Conservation (phyloP, 2,797 vertebrate genomes). For the Podargus strigoides region DNA sequence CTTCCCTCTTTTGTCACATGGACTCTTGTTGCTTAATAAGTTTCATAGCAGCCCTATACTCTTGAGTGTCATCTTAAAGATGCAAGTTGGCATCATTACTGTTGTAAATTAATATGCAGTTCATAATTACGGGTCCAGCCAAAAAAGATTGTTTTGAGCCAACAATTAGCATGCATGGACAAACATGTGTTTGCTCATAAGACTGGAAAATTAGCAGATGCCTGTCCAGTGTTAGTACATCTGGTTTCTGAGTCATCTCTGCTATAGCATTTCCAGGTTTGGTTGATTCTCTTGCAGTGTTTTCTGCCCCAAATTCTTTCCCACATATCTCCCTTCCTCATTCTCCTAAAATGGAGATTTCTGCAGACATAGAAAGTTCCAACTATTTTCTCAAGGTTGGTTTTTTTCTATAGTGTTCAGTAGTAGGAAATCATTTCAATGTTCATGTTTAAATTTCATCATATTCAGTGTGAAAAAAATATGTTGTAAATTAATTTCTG, state of each 20-base stretch:
- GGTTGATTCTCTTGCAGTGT: background rate
- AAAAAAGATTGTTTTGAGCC: background rate
- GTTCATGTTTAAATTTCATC: background rate
- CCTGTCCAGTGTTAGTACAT: background rate
- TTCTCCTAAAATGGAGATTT: background rate
- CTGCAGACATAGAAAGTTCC: background rate
- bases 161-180: background rate
- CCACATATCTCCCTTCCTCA: background rate
- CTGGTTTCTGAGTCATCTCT: background rate
- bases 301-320: background rate
- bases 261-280: background rate
- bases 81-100: background rate
- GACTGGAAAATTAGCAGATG: conserved; percentile 36
- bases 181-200: background rate
- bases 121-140: background rate
- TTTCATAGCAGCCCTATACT: background rate
- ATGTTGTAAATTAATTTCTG: background rate
- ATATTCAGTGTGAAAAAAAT: fast-evolving
- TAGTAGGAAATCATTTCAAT: background rate
- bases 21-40: background rate
- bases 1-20: background rate
- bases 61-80: background rate
- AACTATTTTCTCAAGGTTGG: background rate
- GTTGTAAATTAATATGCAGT: background rate
- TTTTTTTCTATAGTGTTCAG: background rate